Conservation (phyloP, 2,888 invertebrate genomes). For the Baronia brevicornis region DNA sequence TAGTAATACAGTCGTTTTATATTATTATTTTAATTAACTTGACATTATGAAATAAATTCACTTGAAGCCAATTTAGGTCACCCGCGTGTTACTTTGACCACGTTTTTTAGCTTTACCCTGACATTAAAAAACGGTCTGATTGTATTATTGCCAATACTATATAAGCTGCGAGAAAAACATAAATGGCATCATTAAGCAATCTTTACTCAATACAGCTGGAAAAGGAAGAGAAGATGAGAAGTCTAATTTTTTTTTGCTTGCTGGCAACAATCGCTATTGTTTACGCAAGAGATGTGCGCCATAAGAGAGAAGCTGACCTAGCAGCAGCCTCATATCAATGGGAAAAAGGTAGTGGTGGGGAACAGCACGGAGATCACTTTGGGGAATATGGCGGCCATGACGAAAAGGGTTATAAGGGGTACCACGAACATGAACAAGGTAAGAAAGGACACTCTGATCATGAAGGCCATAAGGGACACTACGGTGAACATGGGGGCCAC, state of each 20-base stretch:
- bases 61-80: slow-evolving; percentile 55
- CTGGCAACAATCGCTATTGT: slow-evolving; percentile 55
- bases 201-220: slow-evolving; percentile 49
- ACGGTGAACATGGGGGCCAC: slow-evolving; percentile 76
- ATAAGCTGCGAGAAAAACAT: slow-evolving; percentile 58
- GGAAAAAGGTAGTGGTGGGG: slow-evolving; percentile 77
- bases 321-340: slow-evolving; percentile 67
- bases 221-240: slow-evolving; percentile 50
- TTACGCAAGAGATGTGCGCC: slow-evolving; percentile 65
- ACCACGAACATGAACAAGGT: slow-evolving; percentile 79
- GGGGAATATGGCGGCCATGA: slow-evolving; percentile 79
- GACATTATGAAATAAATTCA: slow-evolving; percentile 15
- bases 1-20: no score
- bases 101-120: slow-evolving; percentile 54
- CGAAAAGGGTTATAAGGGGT: slow-evolving; percentile 81
- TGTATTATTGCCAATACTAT: slow-evolving; percentile 65
- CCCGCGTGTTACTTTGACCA: slow-evolving; percentile 45
- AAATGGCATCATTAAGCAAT: slow-evolving; percentile 68
- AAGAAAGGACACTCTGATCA: slow-evolving; percentile 83
- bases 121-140: slow-evolving; percentile 53
- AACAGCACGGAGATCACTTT: slow-evolving; percentile 78
- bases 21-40: slow-evolving; percentile 8
- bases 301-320: slow-evolving; percentile 63
- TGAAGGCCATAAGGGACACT: slow-evolving; percentile 76
- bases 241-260: slow-evolving; percentile 46